Conservation (phyloP, 2,113 vertebrate genomes). For the Progne subis region DNA sequence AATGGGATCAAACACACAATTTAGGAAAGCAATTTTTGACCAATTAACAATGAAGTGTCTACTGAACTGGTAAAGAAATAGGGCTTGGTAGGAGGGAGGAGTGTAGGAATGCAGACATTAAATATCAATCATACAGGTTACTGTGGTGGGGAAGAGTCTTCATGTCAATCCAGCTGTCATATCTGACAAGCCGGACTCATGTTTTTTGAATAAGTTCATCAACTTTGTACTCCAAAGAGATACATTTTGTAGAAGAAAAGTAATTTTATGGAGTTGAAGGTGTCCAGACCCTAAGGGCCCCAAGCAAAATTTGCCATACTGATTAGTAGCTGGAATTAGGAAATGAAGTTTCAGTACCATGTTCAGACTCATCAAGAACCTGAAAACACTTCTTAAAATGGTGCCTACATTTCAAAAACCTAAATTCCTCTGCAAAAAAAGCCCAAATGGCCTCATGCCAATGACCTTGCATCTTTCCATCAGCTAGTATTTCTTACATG, state of each 20-base stretch:
- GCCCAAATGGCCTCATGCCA: neutral
- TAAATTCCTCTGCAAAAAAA: neutral
- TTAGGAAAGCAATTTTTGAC: neutral
- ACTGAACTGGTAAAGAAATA: neutral
- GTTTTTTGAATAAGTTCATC: neutral
- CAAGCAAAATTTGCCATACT: neutral
- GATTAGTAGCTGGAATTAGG: fast-evolving
- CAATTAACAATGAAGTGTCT: neutral
- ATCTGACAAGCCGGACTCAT: neutral
- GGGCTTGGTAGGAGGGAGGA: fast-evolving
- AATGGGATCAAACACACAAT: neutral
- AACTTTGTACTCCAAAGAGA: neutral
- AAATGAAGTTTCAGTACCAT: neutral
- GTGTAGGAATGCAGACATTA: neutral
- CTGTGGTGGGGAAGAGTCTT: neutral
- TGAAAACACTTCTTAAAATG: neutral
- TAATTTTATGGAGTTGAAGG: neutral
- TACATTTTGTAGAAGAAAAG: neutral
- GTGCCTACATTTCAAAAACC: neutral
- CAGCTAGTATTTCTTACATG: neutral
- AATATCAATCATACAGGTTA: neutral
- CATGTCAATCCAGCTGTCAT: neutral
- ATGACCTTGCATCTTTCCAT: neutral
- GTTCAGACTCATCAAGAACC: neutral
- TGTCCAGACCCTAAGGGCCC: neutral